phyloP scores from a whole-genome alignment of 2,797 vertebrate genomes.

The Sebastiscus albofasciatus region DNA sequence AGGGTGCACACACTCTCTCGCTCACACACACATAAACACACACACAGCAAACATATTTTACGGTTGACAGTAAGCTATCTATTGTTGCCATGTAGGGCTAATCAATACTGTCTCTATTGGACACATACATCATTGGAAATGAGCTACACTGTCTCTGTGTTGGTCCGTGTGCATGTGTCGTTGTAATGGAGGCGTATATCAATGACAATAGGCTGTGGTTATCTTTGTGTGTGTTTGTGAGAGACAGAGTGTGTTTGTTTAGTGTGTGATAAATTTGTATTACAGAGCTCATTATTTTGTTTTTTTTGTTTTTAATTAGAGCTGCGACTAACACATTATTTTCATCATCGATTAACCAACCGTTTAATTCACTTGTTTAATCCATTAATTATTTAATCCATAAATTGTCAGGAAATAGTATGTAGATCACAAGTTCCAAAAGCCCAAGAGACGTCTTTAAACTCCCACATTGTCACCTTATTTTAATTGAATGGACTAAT shows the following conservation, averaged over 20 bases:
- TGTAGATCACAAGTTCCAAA: background rate
- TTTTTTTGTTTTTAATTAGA: background rate
- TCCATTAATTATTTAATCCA: background rate
- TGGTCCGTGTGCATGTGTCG: constrained; percentile 15
- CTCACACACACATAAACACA: background rate
- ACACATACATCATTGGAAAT: constrained; percentile 68
- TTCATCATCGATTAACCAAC: background rate
- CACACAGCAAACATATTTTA: constrained; percentile 29
- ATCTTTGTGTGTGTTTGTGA: constrained; percentile 1
- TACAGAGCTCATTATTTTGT: background rate
- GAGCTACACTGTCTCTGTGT: constrained; percentile 45
- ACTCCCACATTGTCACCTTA: background rate
- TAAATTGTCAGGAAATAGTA: background rate
- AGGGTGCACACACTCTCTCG: background rate
- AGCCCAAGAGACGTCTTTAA: background rate
- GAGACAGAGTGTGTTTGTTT: background rate
- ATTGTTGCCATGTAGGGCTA: constrained; percentile 52
- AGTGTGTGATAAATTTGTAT: background rate
- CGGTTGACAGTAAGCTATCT: constrained; percentile 56
- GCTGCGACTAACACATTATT: background rate
- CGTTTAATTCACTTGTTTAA: background rate
- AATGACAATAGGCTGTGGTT: constrained; percentile 29
- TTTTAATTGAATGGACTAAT: background rate
- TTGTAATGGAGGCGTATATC: constrained; percentile 41
- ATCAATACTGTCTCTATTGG: constrained; percentile 73